phyloP scores from a whole-genome alignment of 2,797 vertebrate species.

The Enteromius anoplus region DNA sequence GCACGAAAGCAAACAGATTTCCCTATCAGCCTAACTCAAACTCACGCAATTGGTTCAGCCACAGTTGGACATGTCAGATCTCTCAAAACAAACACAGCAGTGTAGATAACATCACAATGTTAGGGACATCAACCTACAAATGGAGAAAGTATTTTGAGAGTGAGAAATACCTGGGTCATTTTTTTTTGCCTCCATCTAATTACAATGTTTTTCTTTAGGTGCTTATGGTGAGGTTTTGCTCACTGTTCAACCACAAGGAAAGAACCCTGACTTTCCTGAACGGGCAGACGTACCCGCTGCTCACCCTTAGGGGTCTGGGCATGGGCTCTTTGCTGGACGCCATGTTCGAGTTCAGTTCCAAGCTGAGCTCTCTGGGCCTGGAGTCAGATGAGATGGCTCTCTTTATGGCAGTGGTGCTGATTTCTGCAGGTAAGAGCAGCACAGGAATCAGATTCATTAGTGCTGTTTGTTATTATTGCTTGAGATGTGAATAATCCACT shows the following conservation, averaged over 20 bases:
- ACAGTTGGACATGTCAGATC: neutral
- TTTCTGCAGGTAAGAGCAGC: constrained; percentile 78
- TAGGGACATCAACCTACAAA: constrained; percentile 15
- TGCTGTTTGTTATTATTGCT: neutral
- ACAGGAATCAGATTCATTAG: neutral
- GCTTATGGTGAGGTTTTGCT: constrained; percentile 83
- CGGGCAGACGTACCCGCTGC: constrained; percentile 77
- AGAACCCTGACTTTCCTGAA: constrained; percentile 79
- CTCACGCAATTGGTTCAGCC: neutral
- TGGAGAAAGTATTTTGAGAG: neutral
- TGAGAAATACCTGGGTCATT: neutral
- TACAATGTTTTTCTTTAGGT: constrained; percentile 64
- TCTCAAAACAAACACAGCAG: neutral
- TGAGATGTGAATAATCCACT: neutral
- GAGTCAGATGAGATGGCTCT: constrained; percentile 83
- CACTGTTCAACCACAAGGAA: constrained; percentile 78
- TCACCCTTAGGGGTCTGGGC: constrained; percentile 72
- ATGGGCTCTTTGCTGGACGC: constrained; percentile 79
- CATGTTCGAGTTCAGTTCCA: constrained; percentile 84
- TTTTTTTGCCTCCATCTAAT: constrained; percentile 1
- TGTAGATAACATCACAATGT: neutral
- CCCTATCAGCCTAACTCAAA: neutral
- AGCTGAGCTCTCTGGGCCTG: constrained; percentile 76
- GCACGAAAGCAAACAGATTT: constrained; percentile 2
- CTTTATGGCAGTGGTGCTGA: constrained; percentile 84